These are phyloP conservation scores for Cromileptes altivelis DNA, from an alignment of 2,113 vertebrate species.

Conservation along the genomic window DNA sequence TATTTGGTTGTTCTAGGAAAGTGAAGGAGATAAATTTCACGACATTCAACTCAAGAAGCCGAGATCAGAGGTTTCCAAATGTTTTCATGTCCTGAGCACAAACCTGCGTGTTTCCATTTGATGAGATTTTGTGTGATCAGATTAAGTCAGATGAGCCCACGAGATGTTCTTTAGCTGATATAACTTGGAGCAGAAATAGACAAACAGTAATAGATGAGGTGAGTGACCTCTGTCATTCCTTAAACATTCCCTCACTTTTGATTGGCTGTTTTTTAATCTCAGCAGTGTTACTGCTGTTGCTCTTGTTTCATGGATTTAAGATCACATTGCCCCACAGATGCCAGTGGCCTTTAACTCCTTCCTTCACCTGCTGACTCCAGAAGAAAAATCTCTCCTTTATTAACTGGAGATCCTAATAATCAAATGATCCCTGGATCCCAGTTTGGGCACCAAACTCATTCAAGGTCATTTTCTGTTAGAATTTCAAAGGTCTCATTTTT, in stretches of 20 bases:
- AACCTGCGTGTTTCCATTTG: slow-evolving; percentile 13
- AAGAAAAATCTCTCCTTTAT: slow-evolving; percentile 12
- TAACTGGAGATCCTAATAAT: neutral
- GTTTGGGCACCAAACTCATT: neutral
- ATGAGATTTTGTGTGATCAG: slow-evolving; percentile 45
- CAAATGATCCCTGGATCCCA: neutral
- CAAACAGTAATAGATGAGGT: neutral
- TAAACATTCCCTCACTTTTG: neutral
- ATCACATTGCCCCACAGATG: neutral
- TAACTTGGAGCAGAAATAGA: slow-evolving; percentile 23
- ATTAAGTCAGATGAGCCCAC: slow-evolving; percentile 9
- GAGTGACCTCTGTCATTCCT: neutral
- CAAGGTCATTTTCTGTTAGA: neutral
- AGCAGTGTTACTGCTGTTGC: neutral
- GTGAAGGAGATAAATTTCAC: slow-evolving; percentile 3
- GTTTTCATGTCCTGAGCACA: neutral
- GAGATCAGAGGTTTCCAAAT: slow-evolving; percentile 14
- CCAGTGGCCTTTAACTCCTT: slow-evolving; percentile 7
- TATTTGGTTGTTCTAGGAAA: slow-evolving; percentile 4
- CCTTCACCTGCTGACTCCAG: slow-evolving; percentile 29
- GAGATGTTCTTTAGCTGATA: neutral
- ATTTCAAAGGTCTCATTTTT: neutral
- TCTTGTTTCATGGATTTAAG: slow-evolving; percentile 10
- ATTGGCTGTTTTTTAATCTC: slow-evolving; percentile 7
- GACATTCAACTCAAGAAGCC: neutral